Evolutionary conservation across 2,888 invertebrate species (phyloP).

Genomic region (Limnephilus lunatus): DNA sequence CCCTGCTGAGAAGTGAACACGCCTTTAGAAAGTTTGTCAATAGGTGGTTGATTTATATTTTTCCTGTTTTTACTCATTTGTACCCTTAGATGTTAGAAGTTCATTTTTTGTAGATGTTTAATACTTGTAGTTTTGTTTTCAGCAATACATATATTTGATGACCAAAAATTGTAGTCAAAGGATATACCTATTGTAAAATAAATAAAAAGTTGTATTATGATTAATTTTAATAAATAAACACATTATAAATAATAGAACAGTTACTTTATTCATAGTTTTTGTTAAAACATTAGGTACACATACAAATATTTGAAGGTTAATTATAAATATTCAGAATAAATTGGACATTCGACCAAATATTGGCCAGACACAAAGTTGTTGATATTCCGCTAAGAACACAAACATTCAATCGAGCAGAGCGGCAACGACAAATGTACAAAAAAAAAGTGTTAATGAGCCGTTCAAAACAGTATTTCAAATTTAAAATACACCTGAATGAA

Average conservation of each 20-base stretch:
- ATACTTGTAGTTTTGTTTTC: too few relatives aligned
- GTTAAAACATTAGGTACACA: constrained; percentile 24
- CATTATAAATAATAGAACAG: constrained; percentile 30
- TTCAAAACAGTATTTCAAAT: not conserved
- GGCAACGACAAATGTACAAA: constrained; percentile 6
- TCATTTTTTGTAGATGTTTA: too few relatives aligned
- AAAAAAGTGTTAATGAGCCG: too few relatives aligned
- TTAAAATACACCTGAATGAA: not conserved
- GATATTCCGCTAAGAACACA: constrained; percentile 54
- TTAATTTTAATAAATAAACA: not conserved
- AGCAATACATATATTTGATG: too few relatives aligned
- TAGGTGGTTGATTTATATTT: too few relatives aligned
- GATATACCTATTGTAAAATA: too few relatives aligned
- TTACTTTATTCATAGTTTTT: constrained; percentile 33
- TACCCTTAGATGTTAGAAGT: too few relatives aligned
- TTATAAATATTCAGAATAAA: constrained; percentile 6
- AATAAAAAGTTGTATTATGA: not conserved
- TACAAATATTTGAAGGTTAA: constrained; percentile 37
- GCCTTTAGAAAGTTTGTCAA: too few relatives aligned
- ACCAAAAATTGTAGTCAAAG: too few relatives aligned
- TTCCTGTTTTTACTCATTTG: too few relatives aligned
- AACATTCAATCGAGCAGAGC: not conserved
- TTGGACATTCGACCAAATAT: constrained; percentile 61
- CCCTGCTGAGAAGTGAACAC: too few relatives aligned
- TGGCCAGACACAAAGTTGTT: constrained; percentile 59